phyloP scores from a whole-genome alignment of 2,888 invertebrate species.

The Pyrrhia umbra region DNA sequence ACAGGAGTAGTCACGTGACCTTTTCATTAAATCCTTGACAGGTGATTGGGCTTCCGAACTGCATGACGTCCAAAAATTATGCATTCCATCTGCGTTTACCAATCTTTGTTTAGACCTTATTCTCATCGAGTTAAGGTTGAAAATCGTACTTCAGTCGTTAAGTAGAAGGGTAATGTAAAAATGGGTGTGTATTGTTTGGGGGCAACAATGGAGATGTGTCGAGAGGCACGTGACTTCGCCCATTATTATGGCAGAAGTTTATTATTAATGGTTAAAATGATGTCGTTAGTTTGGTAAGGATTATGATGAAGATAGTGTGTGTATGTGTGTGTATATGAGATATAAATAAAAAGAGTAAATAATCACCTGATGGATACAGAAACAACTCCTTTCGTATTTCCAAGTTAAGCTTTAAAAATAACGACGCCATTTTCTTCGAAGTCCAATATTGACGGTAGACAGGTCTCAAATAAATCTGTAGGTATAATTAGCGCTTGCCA shows the following conservation, averaged over 20 bases:
- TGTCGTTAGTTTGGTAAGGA: conserved; percentile 36
- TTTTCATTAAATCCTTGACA: conserved; percentile 76
- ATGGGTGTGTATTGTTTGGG: conserved; percentile 67
- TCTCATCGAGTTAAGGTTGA: rapidly evolving
- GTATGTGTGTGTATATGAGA: too few relatives aligned
- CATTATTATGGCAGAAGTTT: conserved; percentile 71
- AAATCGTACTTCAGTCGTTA: neutral
- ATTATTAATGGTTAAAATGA: conserved; percentile 75
- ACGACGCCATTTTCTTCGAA: conserved; percentile 14
- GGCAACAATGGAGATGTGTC: conserved; percentile 70
- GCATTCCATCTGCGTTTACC: neutral
- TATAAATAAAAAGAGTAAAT: neutral
- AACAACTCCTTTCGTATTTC: neutral
- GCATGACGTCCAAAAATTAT: conserved; percentile 63
- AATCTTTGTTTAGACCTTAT: conserved; percentile 18
- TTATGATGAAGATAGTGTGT: conserved; percentile 17
- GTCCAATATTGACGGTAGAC: conserved; percentile 33
- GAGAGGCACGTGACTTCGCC: conserved; percentile 76
- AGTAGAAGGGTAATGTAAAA: conserved; percentile 27
- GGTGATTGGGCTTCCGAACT: conserved; percentile 73
- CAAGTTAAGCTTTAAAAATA: conserved; percentile 18
- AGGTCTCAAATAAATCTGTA: conserved; percentile 29
- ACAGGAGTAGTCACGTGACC: conserved; percentile 70
- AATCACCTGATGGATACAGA: too few relatives aligned
- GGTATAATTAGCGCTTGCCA: conserved; percentile 53